Conservation (phyloP, 2,797 vertebrate species). For the Peromyscus aztecus region DNA sequence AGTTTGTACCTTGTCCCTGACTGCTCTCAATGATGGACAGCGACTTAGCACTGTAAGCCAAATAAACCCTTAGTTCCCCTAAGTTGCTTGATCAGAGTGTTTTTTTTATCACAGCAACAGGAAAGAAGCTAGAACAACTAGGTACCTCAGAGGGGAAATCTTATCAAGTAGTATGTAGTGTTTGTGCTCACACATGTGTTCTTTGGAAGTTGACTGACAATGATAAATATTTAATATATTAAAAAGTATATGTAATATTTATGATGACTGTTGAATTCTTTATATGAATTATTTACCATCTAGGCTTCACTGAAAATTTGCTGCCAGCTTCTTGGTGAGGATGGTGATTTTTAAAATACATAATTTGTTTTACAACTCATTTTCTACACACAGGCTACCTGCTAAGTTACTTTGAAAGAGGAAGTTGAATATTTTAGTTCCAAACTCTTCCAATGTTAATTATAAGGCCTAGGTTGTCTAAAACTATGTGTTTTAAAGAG, state of each 20-base stretch:
- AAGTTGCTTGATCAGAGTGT: background rate
- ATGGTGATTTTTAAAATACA: background rate
- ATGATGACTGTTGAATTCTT: constrained; percentile 57
- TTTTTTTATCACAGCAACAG: background rate
- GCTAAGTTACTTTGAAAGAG: constrained; percentile 26
- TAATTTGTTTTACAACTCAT: background rate
- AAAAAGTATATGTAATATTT: constrained; percentile 53
- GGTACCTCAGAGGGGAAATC: background rate
- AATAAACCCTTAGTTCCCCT: background rate
- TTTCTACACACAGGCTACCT: background rate
- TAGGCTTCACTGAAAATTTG: background rate
- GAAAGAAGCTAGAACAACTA: background rate
- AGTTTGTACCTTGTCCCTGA: background rate
- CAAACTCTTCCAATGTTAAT: background rate
- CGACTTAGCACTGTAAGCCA: background rate
- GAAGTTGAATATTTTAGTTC: constrained; percentile 15
- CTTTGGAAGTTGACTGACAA: background rate
- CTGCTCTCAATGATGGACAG: background rate
- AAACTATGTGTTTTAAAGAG: constrained; percentile 25
- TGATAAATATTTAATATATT: constrained; percentile 45
- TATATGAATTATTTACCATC: constrained; percentile 32
- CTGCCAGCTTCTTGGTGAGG: constrained; percentile 1
- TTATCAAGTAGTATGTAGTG: background rate
- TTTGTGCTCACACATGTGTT: background rate
- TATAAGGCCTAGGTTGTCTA: background rate